Evolutionary conservation across 2,113 vertebrate genomes (phyloP).

Genomic region (Oryzias celebensis): DNA sequence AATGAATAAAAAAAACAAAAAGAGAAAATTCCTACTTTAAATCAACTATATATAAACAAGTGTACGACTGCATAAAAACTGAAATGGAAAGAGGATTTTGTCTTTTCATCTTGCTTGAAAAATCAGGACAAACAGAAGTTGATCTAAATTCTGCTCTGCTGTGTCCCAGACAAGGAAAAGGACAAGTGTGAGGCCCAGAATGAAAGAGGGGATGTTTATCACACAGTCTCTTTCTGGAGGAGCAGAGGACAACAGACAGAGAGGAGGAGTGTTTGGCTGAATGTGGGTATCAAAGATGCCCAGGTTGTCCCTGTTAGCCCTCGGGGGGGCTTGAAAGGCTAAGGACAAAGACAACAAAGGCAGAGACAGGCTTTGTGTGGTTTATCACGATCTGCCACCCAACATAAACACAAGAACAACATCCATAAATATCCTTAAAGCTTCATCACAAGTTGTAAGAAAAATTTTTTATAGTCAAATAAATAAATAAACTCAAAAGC

Average conservation of each 20-base stretch:
- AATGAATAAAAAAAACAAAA: too few relatives aligned
- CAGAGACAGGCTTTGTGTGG: slow-evolving; percentile 44
- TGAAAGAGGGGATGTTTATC: slow-evolving; percentile 15
- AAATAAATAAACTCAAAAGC: too few relatives aligned
- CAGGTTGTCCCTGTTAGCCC: slow-evolving; percentile 28
- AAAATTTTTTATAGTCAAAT: too few relatives aligned
- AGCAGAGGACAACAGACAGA: not conserved
- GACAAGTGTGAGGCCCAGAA: not conserved
- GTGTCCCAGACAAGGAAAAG: not conserved
- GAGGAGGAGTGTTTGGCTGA: not conserved
- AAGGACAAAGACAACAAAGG: slow-evolving; percentile 55
- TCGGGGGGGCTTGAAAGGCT: slow-evolving; percentile 36
- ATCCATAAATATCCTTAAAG: too few relatives aligned
- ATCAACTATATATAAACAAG: too few relatives aligned
- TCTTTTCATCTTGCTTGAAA: not conserved
- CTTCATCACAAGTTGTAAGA: too few relatives aligned
- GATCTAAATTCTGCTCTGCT: not conserved
- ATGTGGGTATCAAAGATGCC: slow-evolving; percentile 26
- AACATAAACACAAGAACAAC: slow-evolving; percentile 3
- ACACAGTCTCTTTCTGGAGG: not conserved
- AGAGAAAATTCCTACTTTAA: too few relatives aligned
- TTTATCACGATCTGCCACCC: slow-evolving; percentile 35
- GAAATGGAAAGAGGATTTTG: not conserved
- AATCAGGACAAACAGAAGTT: not conserved
- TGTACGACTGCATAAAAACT: not conserved